These are phyloP conservation scores for Arnoldichthys spilopterus DNA, from an alignment of 2,797 vertebrate species.

Conservation along the genomic window DNA sequence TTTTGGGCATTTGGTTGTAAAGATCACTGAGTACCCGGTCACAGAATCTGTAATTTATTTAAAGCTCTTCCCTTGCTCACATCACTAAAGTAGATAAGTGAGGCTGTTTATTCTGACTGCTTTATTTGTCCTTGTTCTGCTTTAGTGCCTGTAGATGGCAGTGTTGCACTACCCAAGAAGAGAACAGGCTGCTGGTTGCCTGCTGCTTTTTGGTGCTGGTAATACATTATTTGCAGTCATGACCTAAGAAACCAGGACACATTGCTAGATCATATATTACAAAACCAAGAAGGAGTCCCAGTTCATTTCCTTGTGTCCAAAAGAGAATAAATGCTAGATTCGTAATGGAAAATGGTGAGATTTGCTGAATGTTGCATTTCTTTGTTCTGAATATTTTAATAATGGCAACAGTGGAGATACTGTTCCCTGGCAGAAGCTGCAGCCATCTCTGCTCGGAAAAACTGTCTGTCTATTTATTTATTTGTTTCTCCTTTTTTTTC, in stretches of 20 bases:
- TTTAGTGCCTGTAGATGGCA: conserved; percentile 71
- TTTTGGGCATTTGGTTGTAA: background rate
- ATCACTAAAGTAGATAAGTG: background rate
- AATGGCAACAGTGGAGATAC: background rate
- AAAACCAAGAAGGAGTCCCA: conserved; percentile 1
- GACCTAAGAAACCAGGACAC: conserved; percentile 17
- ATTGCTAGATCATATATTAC: background rate
- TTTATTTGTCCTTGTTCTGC: background rate
- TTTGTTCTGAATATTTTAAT: background rate
- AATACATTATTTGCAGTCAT: conserved; percentile 24
- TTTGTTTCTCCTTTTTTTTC: background rate
- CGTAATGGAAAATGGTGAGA: background rate
- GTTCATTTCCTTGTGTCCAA: background rate
- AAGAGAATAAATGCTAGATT: background rate
- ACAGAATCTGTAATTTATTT: background rate
- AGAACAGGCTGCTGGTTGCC: conserved; percentile 1
- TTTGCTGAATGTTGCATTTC: background rate
- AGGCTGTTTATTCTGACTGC: background rate
- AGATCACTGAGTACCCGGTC: background rate
- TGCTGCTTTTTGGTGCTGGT: conserved; percentile 16
- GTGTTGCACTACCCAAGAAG: conserved; percentile 69
- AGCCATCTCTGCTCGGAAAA: background rate
- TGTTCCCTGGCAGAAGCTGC: background rate
- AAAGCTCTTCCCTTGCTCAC: background rate
- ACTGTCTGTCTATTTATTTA: background rate